Evolutionary conservation across 2,888 invertebrate species (phyloP).

Genomic region (Latrodectus elegans): DNA sequence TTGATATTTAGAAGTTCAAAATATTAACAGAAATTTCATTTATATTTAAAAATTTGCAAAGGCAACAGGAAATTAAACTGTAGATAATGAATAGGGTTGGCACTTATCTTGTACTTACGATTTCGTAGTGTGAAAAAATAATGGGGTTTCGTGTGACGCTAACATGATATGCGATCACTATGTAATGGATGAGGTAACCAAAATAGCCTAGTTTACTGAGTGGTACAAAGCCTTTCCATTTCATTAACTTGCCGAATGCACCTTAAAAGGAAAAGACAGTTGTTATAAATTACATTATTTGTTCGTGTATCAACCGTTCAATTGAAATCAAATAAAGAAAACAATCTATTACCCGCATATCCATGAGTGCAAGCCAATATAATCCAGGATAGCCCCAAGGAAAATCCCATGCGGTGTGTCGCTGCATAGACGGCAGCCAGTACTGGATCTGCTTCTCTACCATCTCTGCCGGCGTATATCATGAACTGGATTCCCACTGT

Average conservation of each 20-base stretch:
- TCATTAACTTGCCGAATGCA: slow-evolving; percentile 26
- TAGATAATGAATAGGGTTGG: too few species aligned
- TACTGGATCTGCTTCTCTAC: slow-evolving; percentile 32
- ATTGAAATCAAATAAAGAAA: neutral
- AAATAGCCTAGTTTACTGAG: slow-evolving; percentile 63
- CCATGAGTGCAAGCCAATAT: slow-evolving; percentile 63
- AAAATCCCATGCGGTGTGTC: slow-evolving; percentile 57
- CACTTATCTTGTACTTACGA: slow-evolving; percentile 27
- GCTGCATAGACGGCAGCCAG: slow-evolving; percentile 55
- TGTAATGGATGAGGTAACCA: slow-evolving; percentile 58
- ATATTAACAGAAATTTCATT: too few species aligned
- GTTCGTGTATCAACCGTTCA: neutral
- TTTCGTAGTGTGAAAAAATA: slow-evolving; percentile 47
- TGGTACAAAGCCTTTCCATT: slow-evolving; percentile 51
- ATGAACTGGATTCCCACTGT: slow-evolving; percentile 46
- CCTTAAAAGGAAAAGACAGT: slow-evolving; percentile 17
- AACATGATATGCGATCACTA: slow-evolving; percentile 57
- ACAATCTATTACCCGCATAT: slow-evolving; percentile 47
- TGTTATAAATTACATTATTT: too few species aligned
- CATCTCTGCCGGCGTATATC: slow-evolving; percentile 40
- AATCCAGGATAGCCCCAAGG: slow-evolving; percentile 55
- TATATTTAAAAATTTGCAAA: too few species aligned
- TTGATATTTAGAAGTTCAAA: too few species aligned
- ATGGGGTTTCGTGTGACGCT: slow-evolving; percentile 28
- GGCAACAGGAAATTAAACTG: too few species aligned